Evolutionary conservation across 2,888 invertebrate genomes (phyloP), one percentile per base, ranked within the genome.

Genomic region (Arenicola marina): DNA sequence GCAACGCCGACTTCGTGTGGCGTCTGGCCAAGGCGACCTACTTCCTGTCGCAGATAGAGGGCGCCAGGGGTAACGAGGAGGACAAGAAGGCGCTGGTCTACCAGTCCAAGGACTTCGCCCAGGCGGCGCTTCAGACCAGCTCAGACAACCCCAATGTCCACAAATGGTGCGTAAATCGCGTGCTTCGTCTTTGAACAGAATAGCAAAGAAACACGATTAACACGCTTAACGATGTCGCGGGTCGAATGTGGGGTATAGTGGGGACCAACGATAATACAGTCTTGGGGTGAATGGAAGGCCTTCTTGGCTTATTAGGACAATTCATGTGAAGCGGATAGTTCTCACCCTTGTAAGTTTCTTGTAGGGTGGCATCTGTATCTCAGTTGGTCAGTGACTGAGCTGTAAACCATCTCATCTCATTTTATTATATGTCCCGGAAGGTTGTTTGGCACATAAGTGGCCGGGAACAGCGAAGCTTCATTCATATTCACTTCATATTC

Each of bases 101-200:
- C 66, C 70, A 75, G 65, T 89, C 89, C 53, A 84, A 87, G 53
- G 84, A 86, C 43, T 85, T 85, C 65, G 89, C 89, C 58, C 81
- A 85, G 58, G 78, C 79, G 63, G 87, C 89, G 26, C 76, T 90
- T 29, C 76, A 85, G 53, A 64, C 87, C 2, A 83, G 87, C 64
- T 79, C 85, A 1, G 76, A 83, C 26, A 84, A 86, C 73, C 84
- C 87, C 0, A 87, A 89, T 73, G 86, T 88, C 21, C 89, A 90
- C 80, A 91, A 91, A 81, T 91, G 91, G 90, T 85, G 72, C 44
- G 65, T 55, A 38, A 38, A 38, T 38, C 38, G 38, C 38, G 38
- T 38, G 11, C 18, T 38, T 38, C 18, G 38, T 11, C 18, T 11
- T 18, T 38, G 18, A 15, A 38, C 18, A 38, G 11, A 15, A 38